These are phyloP conservation scores for Babyrousa celebensis DNA, from an alignment of 2,797 vertebrate genomes.

Conservation along the genomic window DNA sequence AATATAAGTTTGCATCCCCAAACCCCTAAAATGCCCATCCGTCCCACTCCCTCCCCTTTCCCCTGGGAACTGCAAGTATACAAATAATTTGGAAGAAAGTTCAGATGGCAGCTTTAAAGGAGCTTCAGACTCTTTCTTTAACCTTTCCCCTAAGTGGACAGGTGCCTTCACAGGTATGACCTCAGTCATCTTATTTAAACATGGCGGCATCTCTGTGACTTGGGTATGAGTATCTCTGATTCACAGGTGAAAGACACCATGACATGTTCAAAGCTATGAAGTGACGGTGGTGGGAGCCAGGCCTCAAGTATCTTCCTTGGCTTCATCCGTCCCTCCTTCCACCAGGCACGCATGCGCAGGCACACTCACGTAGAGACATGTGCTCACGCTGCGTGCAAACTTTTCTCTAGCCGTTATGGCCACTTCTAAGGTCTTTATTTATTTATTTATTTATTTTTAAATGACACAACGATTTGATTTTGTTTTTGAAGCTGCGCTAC, in stretches of 20 bases:
- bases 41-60: no score
- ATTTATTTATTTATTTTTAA: no score
- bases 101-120: not conserved
- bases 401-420: not conserved
- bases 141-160: not conserved
- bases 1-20: no score
- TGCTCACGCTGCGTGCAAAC: accelerated
- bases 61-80: no score
- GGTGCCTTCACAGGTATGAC: not conserved
- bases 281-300: not conserved
- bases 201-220: not conserved
- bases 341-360: no score
- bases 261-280: no score
- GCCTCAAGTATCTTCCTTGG: accelerated
- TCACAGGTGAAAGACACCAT: not conserved
- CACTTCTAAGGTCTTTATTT: not conserved
- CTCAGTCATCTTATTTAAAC: not conserved
- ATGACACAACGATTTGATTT: no score
- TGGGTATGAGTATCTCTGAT: not conserved
- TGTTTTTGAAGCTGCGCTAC: no score
- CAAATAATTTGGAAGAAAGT: not conserved
- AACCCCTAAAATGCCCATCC: no score
- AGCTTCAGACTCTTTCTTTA: not conserved
- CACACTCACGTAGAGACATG: accelerated
- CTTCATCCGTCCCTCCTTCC: not conserved